phyloP scores from a whole-genome alignment of 2,888 invertebrate species.

The Diploptera punctata region DNA sequence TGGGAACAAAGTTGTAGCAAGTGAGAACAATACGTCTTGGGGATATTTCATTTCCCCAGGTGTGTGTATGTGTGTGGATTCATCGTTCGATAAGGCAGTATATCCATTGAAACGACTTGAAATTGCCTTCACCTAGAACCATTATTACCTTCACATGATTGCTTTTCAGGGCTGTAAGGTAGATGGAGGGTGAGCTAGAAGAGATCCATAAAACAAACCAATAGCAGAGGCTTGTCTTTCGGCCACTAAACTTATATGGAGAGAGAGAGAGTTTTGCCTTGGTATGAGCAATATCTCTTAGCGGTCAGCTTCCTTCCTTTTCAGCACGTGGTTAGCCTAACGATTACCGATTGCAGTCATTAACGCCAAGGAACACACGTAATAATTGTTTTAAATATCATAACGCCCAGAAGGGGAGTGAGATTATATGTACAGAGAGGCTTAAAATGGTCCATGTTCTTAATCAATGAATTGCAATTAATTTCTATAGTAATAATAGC shows the following conservation, averaged over 20 bases:
- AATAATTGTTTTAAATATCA: background rate
- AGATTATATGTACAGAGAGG: no score
- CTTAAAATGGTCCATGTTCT: no score
- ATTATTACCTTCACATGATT: constrained; percentile 26
- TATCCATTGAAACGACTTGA: constrained; percentile 26
- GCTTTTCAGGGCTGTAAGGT: constrained; percentile 19
- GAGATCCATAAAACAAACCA: constrained; percentile 30
- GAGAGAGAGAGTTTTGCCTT: no score
- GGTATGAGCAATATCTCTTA: constrained; percentile 24
- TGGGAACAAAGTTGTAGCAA: background rate
- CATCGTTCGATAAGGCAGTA: constrained; percentile 7
- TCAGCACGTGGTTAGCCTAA: constrained; percentile 13
- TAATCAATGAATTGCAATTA: no score
- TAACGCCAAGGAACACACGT: background rate
- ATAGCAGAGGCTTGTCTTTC: constrained; percentile 1
- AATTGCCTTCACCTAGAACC: constrained; percentile 24
- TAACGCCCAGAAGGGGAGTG: no score
- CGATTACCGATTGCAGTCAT: constrained; percentile 21
- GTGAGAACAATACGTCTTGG: constrained; percentile 3
- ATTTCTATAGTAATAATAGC: no score
- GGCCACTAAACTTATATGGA: background rate
- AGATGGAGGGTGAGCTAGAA: background rate
- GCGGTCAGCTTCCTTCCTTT: background rate
- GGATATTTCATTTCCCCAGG: constrained; percentile 22
- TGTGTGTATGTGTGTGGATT: constrained; percentile 5